Evolutionary conservation across 2,888 invertebrate species (phyloP), one percentile per base, ranked within the genome.

Genomic region (Trilocha varians): DNA sequence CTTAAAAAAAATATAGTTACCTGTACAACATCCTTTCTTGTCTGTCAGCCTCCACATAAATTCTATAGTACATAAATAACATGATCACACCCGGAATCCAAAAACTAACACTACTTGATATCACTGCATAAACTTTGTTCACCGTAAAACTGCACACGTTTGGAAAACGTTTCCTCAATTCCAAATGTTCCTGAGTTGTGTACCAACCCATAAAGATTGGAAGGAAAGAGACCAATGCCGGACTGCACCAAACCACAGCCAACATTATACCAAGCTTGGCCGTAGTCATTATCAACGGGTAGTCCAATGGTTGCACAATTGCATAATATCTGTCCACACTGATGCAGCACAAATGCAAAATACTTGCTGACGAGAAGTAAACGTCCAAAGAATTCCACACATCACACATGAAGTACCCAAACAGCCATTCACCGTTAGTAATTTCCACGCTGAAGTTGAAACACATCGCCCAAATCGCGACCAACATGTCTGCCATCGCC

Each of bases 171-270:
- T 86, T 88, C 48, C 92, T 83, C 70, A 89, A 91, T 53, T 87
- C 87, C 50, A 94, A 78, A 65, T 95, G 94, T 49, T 94, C 93
- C 14, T 88, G 86, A 0, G 97, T 97, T 0, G 97, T 96, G 73
- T 98, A 98, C 93, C 97, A 95, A 17, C 95, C 97, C 82, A 96
- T 92, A 72, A 97, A 97, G 44, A 98, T 97, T 4, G 98, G 98
- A 13, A 97, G 89, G 70, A 97, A 97, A 2, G 97, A 97, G 43
- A 98, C 94, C 43, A 97, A 78, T 1, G 95, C 95, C 0, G 98
- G 97, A 49, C 95, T 91, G 59, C 94, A 91, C 98, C 98, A 98
- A 1, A 96, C 97, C 1, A 93, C 91, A 17, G 93, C 91, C 42
- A 96, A 73, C 95, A 95, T 95, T 35, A 94, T 88, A 1, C 91